Evolutionary conservation across 2,797 vertebrate species (phyloP), one percentile per base, ranked within the genome.

Genomic region (Hylomyscus alleni): DNA sequence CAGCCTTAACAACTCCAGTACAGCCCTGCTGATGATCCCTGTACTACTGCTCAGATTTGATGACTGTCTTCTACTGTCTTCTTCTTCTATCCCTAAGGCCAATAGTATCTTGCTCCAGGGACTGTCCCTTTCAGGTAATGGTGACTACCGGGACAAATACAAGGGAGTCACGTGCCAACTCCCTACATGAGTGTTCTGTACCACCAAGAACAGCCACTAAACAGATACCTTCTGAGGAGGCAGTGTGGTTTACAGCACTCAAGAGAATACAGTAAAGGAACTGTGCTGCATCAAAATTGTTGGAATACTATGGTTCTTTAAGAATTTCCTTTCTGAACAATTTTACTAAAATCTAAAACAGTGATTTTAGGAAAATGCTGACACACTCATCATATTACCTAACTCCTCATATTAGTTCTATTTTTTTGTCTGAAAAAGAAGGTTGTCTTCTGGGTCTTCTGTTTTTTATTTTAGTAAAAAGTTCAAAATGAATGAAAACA

Each of bases 51-150:
- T 89, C 20, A 84, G 13, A 69, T 89, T 96, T 67, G 22, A 91
- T 82, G 20, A 89, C 67, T 85, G 0, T 84, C 58, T 94, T 40
- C 40, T 50, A 20, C 6, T 72, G 2, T 84, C 58, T 94, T 40
- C 40, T 50, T 15, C 6, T 72, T 1, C n/a, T 80, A 37, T 94
- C 52, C 60, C 75, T 89, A 82, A 73, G 54, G 47, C 72, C 44
- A 56, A 40, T 75, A 78, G n/a, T 34, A 89, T 93, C 91, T 67
- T 88, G 50, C 47, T 94, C 62, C 62, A 83, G 47, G 12, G 17
- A 82, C 73, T 94, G 50, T 84, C n/a, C 44, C 31, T 94, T 94
- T 94, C 52, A 72, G 52, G 17, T 80, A 95, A 94, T 82, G 44
- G 37, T 69, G 72, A 90, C 81, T 89, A 72, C 20, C 5, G 52